These are phyloP conservation scores for Anthopleura sola DNA, from an alignment of 64 coral and sea anemone genomes.

Conservation along the genomic window DNA sequence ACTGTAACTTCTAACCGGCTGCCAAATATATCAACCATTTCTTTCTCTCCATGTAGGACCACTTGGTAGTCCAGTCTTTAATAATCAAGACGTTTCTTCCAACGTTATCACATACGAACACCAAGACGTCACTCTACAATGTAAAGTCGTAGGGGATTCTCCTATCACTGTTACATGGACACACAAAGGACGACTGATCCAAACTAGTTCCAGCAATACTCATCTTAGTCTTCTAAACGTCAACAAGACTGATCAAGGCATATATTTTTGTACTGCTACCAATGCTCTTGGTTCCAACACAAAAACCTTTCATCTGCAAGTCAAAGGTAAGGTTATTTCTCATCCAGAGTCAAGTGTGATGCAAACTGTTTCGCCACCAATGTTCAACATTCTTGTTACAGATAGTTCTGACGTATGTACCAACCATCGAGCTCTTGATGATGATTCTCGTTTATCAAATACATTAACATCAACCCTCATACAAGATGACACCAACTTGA, in stretches of 20 bases:
- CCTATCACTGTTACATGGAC: no score
- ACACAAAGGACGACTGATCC: no score
- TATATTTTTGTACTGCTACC: conserved; percentile 3
- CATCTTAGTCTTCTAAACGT: no score
- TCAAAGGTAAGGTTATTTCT: not conserved
- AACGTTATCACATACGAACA: not conserved
- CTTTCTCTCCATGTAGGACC: not conserved
- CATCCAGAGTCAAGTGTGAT: not conserved
- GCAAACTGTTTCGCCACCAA: no score
- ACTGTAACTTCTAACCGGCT: no score
- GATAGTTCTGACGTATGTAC: not conserved
- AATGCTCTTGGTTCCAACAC: conserved; percentile 6
- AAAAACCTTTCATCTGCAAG: not conserved
- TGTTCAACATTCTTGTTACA: not conserved
- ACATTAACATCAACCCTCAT: not conserved
- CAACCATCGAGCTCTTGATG: not conserved
- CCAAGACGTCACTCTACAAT: no score
- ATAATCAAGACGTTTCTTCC: not conserved
- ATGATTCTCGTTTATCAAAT: not conserved
- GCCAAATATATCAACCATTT: no score
- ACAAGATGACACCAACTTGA: conserved; percentile 11
- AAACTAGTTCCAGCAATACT: no score
- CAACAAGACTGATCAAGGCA: no score
- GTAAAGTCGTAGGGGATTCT: no score
- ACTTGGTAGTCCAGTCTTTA: not conserved